These are phyloP conservation scores for Temnothorax curvispinosus DNA, from an alignment of 1,140 invertebrate species.

Conservation along the genomic window DNA sequence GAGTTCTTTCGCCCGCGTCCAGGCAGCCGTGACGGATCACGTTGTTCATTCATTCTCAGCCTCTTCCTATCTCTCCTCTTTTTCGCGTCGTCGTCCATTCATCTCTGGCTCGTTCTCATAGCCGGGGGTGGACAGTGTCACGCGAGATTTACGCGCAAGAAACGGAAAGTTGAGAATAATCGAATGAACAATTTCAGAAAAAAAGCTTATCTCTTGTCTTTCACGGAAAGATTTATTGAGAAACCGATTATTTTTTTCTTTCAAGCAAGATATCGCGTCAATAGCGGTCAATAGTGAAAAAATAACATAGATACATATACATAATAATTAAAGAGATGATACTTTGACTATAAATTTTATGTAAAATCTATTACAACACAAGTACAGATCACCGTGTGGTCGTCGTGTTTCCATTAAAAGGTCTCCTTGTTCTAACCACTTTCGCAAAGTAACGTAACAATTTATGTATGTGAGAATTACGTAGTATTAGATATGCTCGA, in stretches of 20 bases:
- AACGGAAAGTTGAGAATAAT: conserved; percentile 23
- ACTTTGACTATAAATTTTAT: background rate
- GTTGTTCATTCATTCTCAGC: conserved; percentile 54
- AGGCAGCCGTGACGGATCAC: conserved; percentile 55
- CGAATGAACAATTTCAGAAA: background rate
- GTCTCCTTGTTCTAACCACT: background rate
- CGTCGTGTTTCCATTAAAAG: background rate
- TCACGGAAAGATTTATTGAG: background rate
- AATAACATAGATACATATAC: background rate
- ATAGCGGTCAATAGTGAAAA: background rate
- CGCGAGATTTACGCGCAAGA: conserved; percentile 41
- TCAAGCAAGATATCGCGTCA: background rate
- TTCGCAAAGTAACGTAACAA: background rate
- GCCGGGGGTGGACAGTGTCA: conserved; percentile 13
- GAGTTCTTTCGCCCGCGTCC: conserved; percentile 51
- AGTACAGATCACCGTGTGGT: too few relatives aligned
- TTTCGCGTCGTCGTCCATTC: conserved; percentile 48
- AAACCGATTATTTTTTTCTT: background rate
- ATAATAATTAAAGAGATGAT: background rate
- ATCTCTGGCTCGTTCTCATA: conserved; percentile 59
- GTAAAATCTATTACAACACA: background rate
- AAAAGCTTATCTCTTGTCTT: background rate
- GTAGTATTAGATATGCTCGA: background rate
- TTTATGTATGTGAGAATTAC: background rate
- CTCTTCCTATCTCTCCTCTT: conserved; percentile 49